Evolutionary conservation across 2,797 vertebrate genomes (phyloP).

Genomic region (Cynodonichthys magdalenae): DNA sequence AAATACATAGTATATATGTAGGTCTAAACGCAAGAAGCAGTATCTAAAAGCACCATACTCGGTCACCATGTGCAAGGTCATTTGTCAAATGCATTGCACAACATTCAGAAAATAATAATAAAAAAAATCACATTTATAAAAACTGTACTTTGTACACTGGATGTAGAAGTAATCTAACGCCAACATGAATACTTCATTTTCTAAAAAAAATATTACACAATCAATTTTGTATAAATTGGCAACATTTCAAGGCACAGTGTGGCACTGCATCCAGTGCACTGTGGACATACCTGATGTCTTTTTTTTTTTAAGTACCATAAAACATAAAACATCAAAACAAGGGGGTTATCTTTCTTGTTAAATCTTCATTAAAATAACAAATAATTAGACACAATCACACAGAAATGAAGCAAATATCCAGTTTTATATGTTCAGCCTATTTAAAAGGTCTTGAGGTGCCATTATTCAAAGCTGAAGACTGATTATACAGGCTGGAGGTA

Average conservation of each 20-base stretch:
- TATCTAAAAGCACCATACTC: conserved; percentile 81
- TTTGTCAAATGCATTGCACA: conserved; percentile 76
- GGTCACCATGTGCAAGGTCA: conserved; percentile 76
- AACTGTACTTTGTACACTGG: conserved; percentile 50
- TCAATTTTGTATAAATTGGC: conserved; percentile 59
- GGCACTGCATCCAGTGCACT: conserved; percentile 67
- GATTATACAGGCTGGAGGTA: conserved; percentile 67
- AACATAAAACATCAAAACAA: conserved; percentile 50
- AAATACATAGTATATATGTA: conserved; percentile 47
- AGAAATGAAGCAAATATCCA: conserved; percentile 73
- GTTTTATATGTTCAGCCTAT: conserved; percentile 62
- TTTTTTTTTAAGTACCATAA: conserved; percentile 52
- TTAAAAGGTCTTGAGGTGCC: conserved; percentile 48
- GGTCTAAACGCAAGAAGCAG: conserved; percentile 69
- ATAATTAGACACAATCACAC: conserved; percentile 64
- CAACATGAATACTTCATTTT: conserved; percentile 47
- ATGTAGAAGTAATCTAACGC: conserved; percentile 47
- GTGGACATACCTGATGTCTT: conserved; percentile 82
- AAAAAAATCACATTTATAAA: conserved; percentile 58
- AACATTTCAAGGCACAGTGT: conserved; percentile 69
- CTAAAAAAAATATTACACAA: conserved; percentile 45
- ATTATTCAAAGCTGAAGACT: conserved; percentile 66
- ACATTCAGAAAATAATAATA: conserved; percentile 59
- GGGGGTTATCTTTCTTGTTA: conserved; percentile 44
- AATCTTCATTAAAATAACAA: conserved; percentile 64